phyloP scores from a whole-genome alignment of 2,797 vertebrate genomes.

The Acanthurus leucopareius region DNA sequence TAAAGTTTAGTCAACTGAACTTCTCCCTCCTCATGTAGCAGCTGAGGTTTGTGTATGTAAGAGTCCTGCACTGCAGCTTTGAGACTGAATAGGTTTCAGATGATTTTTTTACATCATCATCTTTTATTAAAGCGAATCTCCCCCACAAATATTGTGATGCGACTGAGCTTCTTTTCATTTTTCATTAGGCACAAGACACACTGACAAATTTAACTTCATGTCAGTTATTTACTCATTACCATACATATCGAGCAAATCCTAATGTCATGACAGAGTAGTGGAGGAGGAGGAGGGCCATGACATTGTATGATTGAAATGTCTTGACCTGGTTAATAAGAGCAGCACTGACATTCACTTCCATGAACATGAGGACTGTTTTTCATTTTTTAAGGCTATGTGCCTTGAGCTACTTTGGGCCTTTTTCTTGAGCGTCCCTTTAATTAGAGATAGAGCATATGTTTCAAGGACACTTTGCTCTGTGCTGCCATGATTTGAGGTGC shows the following conservation, averaged over 20 bases:
- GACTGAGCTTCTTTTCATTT: background rate
- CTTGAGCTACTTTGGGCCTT: slow-evolving; percentile 34
- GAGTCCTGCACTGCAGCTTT: no score
- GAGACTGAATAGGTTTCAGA: no score
- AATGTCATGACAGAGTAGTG: background rate
- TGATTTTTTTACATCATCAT: no score
- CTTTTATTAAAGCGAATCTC: no score
- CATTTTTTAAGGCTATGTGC: slow-evolving; percentile 28
- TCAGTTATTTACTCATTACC: no score
- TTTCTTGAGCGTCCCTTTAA: slow-evolving; percentile 51
- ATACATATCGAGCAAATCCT: background rate
- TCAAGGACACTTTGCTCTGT: slow-evolving; percentile 63
- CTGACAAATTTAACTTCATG: background rate
- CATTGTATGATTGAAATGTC: background rate
- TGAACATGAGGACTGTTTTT: slow-evolving; percentile 19
- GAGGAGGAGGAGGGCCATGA: background rate
- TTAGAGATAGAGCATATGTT: slow-evolving; percentile 67
- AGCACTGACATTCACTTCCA: slow-evolving; percentile 19
- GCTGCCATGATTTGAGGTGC: slow-evolving; percentile 38
- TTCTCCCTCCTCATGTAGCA: background rate
- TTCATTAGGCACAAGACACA: background rate
- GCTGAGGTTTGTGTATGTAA: no score
- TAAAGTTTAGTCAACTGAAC: background rate
- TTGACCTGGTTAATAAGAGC: slow-evolving; percentile 12
- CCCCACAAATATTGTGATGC: no score